Base-by-base conservation (phyloP, 2,113 vertebrate species). In the Microcebus griseorufus region DNA sequence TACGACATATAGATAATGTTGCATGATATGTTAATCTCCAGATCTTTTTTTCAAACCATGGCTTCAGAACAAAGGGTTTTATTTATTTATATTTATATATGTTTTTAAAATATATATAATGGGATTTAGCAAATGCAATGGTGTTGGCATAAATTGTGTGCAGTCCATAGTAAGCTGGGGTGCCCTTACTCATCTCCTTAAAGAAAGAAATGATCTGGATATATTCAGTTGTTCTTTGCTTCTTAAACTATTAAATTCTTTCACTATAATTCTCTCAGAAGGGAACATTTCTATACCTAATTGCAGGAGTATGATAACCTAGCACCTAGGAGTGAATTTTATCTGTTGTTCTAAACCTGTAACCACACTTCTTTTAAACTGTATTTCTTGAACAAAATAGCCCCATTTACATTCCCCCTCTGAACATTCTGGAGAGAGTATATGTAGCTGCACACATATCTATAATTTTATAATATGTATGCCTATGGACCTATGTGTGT, bases 241-340 rank as follows among this genome's bases (percentile, higher is more conserved):
- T 89, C 64, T 58, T 72, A 82, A 64, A 76, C 14, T 76, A 17
- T 58, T 51, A 88, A 78, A 45, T 91, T 92, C 29, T 93, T 93
- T 94, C 58, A 45, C 34, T 88, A 51, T 10, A 80, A 89, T 94
- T 96, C 39, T 94, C 34, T 88, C 34, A 69, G 34, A 92, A 94
- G 29, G 58, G 55, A 88, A 82, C 2, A 37, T 39, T 65, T 92
- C n/a, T 86, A 90, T 89, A n/a, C 39, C 85, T 88, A 72, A 53
- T 9, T 89, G 27, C 53, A 91, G 55, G 78, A 86, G 2, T 70
- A 20, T 27, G 9, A 88, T 81, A 64, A 78, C n/a, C 25, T 64
- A 95, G 45, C 25, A 58, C 17, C 55, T 4, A 79, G n/a, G n/a
- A 90, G 2, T 78, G 72, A 93, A 69, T 96, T 89, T 53, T 81